Percentiles rank a stretch among this genome's conserved stretches.
Evolutionary conservation across 2,888 invertebrate species (phyloP).

Genomic region (Zygothrica quintamaculata): DNA sequence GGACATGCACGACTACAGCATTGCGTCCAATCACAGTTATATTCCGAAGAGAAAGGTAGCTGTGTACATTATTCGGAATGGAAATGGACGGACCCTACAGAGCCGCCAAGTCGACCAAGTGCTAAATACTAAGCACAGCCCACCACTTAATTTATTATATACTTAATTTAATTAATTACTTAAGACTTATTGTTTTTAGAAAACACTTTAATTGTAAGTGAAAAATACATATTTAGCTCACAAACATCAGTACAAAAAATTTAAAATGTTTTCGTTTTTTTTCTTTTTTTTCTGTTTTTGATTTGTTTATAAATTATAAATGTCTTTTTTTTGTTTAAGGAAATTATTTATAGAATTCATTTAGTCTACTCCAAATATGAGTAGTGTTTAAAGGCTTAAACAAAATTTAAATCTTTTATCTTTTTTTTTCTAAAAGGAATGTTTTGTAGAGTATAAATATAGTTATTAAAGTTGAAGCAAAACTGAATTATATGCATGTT

Average conservation of each 20-base stretch:
- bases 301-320: constrained; percentile 32
- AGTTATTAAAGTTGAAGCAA: constrained; percentile 22
- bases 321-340: constrained; percentile 37
- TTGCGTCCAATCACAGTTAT: constrained; percentile 74
- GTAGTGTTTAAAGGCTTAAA: constrained; percentile 12
- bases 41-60: constrained; percentile 70
- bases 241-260: constrained; percentile 65
- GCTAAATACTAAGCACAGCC: constrained; percentile 9
- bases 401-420: constrained; percentile 24
- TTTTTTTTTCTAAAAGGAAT: constrained; percentile 37
- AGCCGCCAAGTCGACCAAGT: constrained; percentile 80
- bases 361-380: constrained; percentile 10
- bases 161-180: constrained; percentile 17
- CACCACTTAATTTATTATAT: constrained; percentile 21
- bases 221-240: constrained; percentile 37
- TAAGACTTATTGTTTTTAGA: constrained; percentile 59
- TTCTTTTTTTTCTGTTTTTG: not conserved
- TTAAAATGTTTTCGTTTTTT: constrained; percentile 29
- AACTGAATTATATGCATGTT: constrained; percentile 61
- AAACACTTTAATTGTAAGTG: constrained; percentile 64
- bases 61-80: constrained; percentile 80
- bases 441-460: constrained; percentile 23
- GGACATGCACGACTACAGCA: constrained; percentile 67
- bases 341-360: constrained; percentile 39
- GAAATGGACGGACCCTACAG: constrained; percentile 80